Evolutionary conservation across 30 jellyfish, hydroid and myxozoan species (phyloP).

Genomic region (Hydractinia symbiolongicarpus): DNA sequence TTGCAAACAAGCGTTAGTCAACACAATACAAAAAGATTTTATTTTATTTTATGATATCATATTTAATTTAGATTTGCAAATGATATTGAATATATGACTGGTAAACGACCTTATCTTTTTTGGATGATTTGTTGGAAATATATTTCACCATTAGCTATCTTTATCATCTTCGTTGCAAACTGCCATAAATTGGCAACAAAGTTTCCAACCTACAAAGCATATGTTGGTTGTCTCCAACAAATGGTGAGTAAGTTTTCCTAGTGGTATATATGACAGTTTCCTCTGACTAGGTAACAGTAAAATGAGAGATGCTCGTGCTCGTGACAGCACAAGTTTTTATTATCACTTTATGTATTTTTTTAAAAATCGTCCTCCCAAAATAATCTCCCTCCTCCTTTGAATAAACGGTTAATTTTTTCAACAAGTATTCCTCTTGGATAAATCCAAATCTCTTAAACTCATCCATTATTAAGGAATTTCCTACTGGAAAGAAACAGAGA

Average conservation of each 20-base stretch:
- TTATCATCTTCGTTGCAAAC: conserved; percentile 67
- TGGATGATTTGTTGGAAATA: conserved; percentile 96
- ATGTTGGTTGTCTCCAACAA: conserved; percentile 70
- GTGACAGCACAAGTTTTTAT: too few species aligned
- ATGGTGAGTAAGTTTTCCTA: conserved; percentile 6
- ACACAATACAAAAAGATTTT: too few species aligned
- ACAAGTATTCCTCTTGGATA: too few species aligned
- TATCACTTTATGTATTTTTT: too few species aligned
- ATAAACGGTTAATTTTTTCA: too few species aligned
- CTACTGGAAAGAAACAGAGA: too few species aligned
- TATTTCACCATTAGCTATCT: conserved; percentile 86
- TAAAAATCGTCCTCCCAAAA: too few species aligned
- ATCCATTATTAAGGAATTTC: too few species aligned
- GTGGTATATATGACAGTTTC: neutral
- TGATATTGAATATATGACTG: conserved; percentile 92
- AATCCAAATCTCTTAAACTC: too few species aligned
- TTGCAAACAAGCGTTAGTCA: too few species aligned
- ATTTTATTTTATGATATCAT: too few species aligned
- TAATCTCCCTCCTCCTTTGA: too few species aligned
- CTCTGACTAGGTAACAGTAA: neutral
- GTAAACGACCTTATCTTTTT: conserved; percentile 66
- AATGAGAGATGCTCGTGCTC: neutral
- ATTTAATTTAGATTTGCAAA: conserved; percentile 52
- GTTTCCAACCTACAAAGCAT: conserved; percentile 59
- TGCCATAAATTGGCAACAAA: conserved; percentile 43